Conservation (phyloP, 2,888 invertebrate genomes). For the Lepeophtheirus nordmannii region DNA sequence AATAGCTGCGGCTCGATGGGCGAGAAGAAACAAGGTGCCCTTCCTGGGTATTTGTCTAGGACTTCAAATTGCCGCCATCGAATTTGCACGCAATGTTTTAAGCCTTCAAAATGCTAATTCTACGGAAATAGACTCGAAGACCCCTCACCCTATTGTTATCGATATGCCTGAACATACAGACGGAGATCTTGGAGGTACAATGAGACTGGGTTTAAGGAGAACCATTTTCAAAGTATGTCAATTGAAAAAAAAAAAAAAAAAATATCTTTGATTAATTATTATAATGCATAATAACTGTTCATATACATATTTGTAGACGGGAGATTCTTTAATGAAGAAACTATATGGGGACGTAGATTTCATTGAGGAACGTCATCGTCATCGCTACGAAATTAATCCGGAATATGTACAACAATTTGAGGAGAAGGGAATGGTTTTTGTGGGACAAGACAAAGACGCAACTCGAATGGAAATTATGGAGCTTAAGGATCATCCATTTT, state of each 20-base stretch:
- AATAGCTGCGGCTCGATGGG: conserved; percentile 83
- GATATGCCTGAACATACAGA: conserved; percentile 98
- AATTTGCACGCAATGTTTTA: conserved; percentile 73
- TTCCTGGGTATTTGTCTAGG: conserved; percentile 95
- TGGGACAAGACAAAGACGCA: conserved; percentile 40
- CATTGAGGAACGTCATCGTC: conserved; percentile 88
- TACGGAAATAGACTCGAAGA: conserved; percentile 62
- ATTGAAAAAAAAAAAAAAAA: not conserved
- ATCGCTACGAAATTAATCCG: conserved; percentile 94
- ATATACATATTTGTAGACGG: conserved; percentile 28
- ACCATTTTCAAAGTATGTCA: conserved; percentile 52
- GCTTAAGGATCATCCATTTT: conserved; percentile 43
- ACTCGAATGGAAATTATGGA: conserved; percentile 83
- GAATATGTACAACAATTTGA: conserved; percentile 60
- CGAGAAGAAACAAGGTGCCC: conserved; percentile 71
- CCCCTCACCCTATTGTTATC: conserved; percentile 65
- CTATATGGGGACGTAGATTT: conserved; percentile 58
- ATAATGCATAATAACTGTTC: no score
- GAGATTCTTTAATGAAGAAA: conserved; percentile 38
- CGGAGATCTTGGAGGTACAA: conserved; percentile 86
- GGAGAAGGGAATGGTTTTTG: conserved; percentile 68
- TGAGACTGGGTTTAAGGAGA: conserved; percentile 84
- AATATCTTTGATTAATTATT: no score
- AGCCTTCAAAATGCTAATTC: conserved; percentile 61
- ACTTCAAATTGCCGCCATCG: conserved; percentile 87